phyloP scores from a whole-genome alignment of 2,113 vertebrate genomes.

The Chaenogobius annularis region DNA sequence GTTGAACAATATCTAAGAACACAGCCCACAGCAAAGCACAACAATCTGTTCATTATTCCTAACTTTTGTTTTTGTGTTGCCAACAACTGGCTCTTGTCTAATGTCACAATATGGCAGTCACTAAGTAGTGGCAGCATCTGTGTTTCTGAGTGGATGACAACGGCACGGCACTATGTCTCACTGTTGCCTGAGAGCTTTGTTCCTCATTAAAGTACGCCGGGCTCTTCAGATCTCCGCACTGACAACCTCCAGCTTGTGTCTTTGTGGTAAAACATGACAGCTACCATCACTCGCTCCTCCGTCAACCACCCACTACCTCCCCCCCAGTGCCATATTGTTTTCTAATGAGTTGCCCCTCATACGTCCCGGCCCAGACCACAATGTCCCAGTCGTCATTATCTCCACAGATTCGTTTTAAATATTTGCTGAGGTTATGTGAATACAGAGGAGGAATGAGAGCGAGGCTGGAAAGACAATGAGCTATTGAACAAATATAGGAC shows the following conservation, averaged over 20 bases:
- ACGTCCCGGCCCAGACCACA: constrained; percentile 44
- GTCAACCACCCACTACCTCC: constrained; percentile 16
- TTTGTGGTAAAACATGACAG: constrained; percentile 63
- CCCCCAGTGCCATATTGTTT: constrained; percentile 50
- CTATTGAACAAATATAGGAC: constrained; percentile 7
- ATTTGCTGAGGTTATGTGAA: constrained; percentile 37
- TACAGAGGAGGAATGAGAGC: constrained; percentile 29
- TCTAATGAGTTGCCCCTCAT: constrained; percentile 60
- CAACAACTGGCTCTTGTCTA: constrained; percentile 21
- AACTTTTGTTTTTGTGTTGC: background rate
- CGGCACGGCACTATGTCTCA: constrained; percentile 40
- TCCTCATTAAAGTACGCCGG: constrained; percentile 64
- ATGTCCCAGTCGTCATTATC: constrained; percentile 39
- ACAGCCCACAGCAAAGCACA: background rate
- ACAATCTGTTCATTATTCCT: background rate
- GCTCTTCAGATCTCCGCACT: constrained; percentile 53
- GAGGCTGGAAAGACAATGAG: constrained; percentile 31
- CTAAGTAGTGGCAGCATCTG: constrained; percentile 27
- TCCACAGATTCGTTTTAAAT: constrained; percentile 62
- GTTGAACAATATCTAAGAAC: background rate
- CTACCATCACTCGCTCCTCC: constrained; percentile 47
- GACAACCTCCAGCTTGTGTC: constrained; percentile 57
- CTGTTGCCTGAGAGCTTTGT: constrained; percentile 57
- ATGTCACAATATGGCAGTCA: constrained; percentile 18
- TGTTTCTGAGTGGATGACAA: constrained; percentile 16